These are phyloP conservation scores for Morone chrysops DNA, from an alignment of 2,113 vertebrate species.

Conservation along the genomic window DNA sequence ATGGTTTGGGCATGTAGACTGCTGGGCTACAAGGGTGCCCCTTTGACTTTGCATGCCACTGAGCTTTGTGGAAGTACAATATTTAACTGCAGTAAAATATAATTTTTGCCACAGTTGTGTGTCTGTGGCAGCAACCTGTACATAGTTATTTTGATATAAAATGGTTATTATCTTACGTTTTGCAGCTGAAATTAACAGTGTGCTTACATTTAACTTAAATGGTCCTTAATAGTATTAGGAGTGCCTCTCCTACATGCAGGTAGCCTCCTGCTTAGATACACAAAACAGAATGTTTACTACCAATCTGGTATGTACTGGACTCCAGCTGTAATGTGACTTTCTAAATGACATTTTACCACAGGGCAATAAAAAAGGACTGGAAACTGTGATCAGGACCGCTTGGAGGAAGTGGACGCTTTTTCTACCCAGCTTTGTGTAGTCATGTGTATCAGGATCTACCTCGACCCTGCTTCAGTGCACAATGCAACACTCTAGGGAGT, in stretches of 20 bases:
- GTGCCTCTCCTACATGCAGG: neutral
- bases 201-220: neutral
- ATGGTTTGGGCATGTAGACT: neutral
- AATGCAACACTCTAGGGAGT: slow-evolving; percentile 29
- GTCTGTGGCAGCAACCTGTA: neutral
- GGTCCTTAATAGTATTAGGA: neutral
- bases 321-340: slow-evolving; percentile 21
- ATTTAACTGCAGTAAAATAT: slow-evolving; percentile 5
- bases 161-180: neutral
- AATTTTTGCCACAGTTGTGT: neutral
- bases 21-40: neutral
- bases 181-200: neutral
- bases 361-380: slow-evolving; percentile 37
- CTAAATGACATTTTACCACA: slow-evolving; percentile 44
- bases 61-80: neutral
- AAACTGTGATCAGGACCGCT: slow-evolving; percentile 39
- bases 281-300: neutral
- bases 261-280: neutral
- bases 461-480: slow-evolving; percentile 62
- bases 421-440: slow-evolving; percentile 64
- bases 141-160: neutral
- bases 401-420: slow-evolving; percentile 55
- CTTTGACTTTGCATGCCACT: neutral
- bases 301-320: neutral
- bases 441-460: slow-evolving; percentile 66